Evolutionary conservation across 2,113 vertebrate genomes (phyloP), one percentile per base, ranked within the genome.

Genomic region (Lophochroa leadbeateri): DNA sequence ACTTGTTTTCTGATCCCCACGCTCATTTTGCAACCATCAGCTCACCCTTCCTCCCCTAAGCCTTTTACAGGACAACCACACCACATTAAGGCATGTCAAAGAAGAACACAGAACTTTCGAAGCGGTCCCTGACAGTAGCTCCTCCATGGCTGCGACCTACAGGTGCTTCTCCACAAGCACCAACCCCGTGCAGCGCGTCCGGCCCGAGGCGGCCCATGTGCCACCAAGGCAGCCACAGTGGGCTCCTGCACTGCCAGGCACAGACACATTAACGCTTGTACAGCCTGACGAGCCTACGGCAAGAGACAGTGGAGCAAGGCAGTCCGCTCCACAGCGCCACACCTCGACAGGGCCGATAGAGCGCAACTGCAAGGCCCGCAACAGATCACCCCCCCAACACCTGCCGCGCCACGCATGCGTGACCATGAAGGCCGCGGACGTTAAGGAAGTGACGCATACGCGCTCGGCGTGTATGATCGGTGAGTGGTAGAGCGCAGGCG

Each of bases 351-450:
- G 7, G 29, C 52, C 11, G 29, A 7, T 7, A 11, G 11, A 5
- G 1, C 31, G 2, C 28, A 19, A 20, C 5, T 2, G 7, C 31
- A 2, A 2, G 3, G 2, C 17, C 17, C 53, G 3, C 31, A 31
- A 20, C 31, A 13, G 7, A 12, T 1, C 35, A 5, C 31, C 7
- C 0, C 10, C 7, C 28, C 10, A 0, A 50, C 16, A 0, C 8
- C 17, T 1, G 4, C 13, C 5, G 2, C 14, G 2, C 1, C 3
- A 3, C 39, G 33, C 64, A 24, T 4, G 50, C 71, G 41, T 33
- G 16, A 1, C 10, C 2, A 1, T 1, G 4, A 2, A 24, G 2
- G 4, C 3, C 18, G 4, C 29, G 0, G 39, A 8, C 13, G 67
- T 8, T 17, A 0, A 17, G 85, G 85, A 88, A 84, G 52, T 88